Evolutionary conservation across 1,140 invertebrate species (phyloP), one percentile per base, ranked within the genome.

Genomic region (Rhagoletis pomonella): DNA sequence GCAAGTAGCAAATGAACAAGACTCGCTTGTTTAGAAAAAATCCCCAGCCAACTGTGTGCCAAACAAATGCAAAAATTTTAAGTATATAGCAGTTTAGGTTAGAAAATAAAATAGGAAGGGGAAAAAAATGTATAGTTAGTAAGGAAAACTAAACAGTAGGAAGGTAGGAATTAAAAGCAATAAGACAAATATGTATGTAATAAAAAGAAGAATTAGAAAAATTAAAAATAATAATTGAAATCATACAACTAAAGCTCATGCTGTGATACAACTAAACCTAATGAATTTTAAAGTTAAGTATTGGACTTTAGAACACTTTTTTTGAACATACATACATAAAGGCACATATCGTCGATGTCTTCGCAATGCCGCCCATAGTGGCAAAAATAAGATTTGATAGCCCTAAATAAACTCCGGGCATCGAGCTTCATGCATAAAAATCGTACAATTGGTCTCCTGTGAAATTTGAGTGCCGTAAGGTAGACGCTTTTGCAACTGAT

Each of bases 21-120:
- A 29, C 29, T 29, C 29, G 29, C 29, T 29, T 86, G 85, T 47
- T 64, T 19, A 73, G 50, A 86, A 88, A 85, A 86, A 64, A 62
- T 85, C 85, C 87, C 69, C 67, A 85, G 85, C 87, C 60, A 86
- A 88, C 85, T 88, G 87, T 88, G 44, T 88, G 85, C 87, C 73
- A 86, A 86, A 19, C 59, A 85, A 62, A 84, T 87, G 81, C 29
- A 10, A 67, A 67, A 29, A 67, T 39, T 7, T 64, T 77, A 77
- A 77, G 29, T 29, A 39, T n/a, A 77, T 6, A 14, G 4, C 1
- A 29, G 29, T 29, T 29, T 29, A 29, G 29, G 29, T 29, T 29
- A 29, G 29, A 29, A 29, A 29, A 39, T 17, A 6, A 44, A 9
- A 81, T 47, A 85, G 19, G 44, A 84, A 55, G n/a, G 19, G 1